Evolutionary conservation across 2,797 vertebrate species (phyloP).

Genomic region (Acridotheres tristis): DNA sequence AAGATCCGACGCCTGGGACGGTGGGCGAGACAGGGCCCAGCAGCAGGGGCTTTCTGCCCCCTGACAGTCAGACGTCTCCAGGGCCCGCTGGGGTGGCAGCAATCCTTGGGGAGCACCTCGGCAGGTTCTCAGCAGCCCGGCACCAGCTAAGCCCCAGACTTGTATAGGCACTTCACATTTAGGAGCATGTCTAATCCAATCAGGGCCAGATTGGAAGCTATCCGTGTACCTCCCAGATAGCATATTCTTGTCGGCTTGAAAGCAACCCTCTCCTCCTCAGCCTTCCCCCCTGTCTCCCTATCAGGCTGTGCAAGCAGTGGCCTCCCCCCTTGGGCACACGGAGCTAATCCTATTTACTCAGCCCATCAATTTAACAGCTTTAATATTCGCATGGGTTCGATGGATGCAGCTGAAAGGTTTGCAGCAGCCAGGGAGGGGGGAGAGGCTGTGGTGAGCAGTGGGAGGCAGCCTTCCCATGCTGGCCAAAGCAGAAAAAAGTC

Average conservation of each 20-base stretch:
- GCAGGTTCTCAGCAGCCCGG: conserved; percentile 72
- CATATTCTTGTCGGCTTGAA: conserved; percentile 74
- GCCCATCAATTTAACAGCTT: conserved; percentile 80
- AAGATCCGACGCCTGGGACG: conserved; percentile 47
- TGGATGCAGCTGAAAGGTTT: conserved; percentile 70
- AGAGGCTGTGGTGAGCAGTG: conserved; percentile 25
- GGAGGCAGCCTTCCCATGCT: conserved; percentile 40
- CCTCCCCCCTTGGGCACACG: conserved; percentile 63
- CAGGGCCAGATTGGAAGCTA: conserved; percentile 77
- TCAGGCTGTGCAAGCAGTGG: conserved; percentile 62
- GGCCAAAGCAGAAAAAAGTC: neutral
- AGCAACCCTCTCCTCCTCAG: conserved; percentile 67
- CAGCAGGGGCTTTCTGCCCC: conserved; percentile 57
- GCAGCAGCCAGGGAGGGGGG: conserved; percentile 4
- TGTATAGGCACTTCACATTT: conserved; percentile 76
- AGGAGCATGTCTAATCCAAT: conserved; percentile 86
- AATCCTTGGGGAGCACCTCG: conserved; percentile 64
- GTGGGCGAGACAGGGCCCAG: conserved; percentile 49
- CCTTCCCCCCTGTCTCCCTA: conserved; percentile 69
- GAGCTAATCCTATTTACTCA: conserved; percentile 83
- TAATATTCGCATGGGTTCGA: conserved; percentile 65
- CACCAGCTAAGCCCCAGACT: conserved; percentile 72
- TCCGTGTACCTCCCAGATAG: conserved; percentile 81
- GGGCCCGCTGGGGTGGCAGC: conserved; percentile 68
- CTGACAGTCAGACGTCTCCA: conserved; percentile 61